Conservation (phyloP, 2,888 invertebrate species). For the Pycnomerus fuliginosus region DNA sequence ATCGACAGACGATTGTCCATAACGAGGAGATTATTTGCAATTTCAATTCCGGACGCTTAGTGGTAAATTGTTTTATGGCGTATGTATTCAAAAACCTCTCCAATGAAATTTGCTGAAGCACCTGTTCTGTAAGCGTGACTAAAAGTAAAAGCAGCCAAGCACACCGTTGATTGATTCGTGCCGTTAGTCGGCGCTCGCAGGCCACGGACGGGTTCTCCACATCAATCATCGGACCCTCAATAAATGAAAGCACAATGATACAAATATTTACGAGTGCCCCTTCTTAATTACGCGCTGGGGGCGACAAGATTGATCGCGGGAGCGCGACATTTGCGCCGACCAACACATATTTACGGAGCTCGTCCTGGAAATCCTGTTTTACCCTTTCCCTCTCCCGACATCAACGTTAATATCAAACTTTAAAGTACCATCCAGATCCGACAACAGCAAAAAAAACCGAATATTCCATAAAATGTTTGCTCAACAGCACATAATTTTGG, state of each 20-base stretch:
- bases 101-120: slow-evolving; percentile 37
- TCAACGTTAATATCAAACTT: too few species aligned
- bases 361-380: too few species aligned
- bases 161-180: slow-evolving; percentile 44
- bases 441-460: too few species aligned
- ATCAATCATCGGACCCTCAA: slow-evolving; percentile 23
- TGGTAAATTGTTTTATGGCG: slow-evolving; percentile 22
- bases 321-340: slow-evolving; percentile 26
- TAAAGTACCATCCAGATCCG: too few species aligned
- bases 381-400: too few species aligned
- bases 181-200: slow-evolving; percentile 38
- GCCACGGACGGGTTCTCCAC: slow-evolving; percentile 21
- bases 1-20: too few species aligned
- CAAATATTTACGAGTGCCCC: slow-evolving; percentile 22
- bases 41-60: too few species aligned
- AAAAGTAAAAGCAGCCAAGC: slow-evolving; percentile 44
- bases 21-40: too few species aligned
- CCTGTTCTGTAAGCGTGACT: slow-evolving; percentile 46
- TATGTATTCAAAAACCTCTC: slow-evolving; percentile 27
- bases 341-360: too few species aligned
- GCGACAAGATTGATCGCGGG: slow-evolving; percentile 52
- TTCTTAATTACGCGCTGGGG: slow-evolving; percentile 9
- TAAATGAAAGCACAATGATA: slow-evolving; percentile 13
- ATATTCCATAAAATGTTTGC: too few species aligned
- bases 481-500: too few species aligned